phyloP scores from a whole-genome alignment of 2,888 invertebrate species.

The Parasteatoda lunata region DNA sequence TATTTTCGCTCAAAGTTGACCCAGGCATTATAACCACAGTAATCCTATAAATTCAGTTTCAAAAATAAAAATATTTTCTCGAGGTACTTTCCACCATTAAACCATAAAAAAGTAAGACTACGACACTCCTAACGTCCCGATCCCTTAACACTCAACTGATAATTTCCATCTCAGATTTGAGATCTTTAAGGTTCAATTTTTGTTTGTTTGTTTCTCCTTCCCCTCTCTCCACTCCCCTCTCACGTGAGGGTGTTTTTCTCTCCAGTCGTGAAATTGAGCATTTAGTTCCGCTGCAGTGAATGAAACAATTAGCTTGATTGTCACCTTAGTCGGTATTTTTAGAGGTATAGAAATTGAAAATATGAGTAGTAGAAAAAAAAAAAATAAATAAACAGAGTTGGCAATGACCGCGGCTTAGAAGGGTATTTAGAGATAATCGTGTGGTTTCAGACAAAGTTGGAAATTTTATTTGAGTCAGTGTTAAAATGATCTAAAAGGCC shows the following conservation, averaged over 20 bases:
- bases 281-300: conserved; percentile 62
- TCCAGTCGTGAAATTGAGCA: conserved; percentile 26
- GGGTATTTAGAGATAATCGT: no score
- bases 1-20: conserved; percentile 16
- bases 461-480: no score
- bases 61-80: neutral
- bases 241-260: conserved; percentile 7
- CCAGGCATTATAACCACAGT: conserved; percentile 31
- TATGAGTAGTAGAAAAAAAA: neutral
- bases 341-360: neutral
- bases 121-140: neutral
- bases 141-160: conserved; percentile 9
- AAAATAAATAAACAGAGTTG: neutral
- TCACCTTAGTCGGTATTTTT: no score
- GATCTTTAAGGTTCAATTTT: conserved; percentile 46
- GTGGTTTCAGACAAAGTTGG: no score
- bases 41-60: conserved; percentile 17
- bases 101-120: neutral
- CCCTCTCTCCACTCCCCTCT: conserved; percentile 11
- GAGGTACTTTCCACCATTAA: neutral
- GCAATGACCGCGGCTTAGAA: neutral
- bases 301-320: conserved; percentile 21
- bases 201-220: conserved; percentile 12
- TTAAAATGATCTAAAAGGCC: no score
- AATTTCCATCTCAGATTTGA: neutral